These are phyloP conservation scores for Albula glossodonta DNA, from an alignment of 2,113 vertebrate species.

Conservation along the genomic window DNA sequence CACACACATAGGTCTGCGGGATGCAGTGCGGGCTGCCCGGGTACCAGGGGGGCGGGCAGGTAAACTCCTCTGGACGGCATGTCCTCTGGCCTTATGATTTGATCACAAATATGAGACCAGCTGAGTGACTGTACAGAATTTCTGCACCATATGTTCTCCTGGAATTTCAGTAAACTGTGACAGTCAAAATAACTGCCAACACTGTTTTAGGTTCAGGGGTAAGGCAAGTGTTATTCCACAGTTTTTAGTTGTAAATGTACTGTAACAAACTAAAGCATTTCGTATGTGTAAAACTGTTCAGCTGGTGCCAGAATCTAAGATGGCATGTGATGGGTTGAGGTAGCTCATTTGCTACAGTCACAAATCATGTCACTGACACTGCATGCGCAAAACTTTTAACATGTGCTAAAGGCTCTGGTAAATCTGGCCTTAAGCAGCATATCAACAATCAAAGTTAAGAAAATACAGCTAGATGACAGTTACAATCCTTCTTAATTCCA, in stretches of 20 bases:
- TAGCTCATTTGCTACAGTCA: too few relatives aligned
- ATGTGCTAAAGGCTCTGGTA: too few relatives aligned
- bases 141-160: too few relatives aligned
- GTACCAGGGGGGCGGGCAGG: slow-evolving; percentile 77
- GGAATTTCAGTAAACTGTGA: background rate
- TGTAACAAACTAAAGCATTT: background rate
- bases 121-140: background rate
- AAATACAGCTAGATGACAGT: background rate
- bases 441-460: background rate
- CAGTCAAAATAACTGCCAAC: background rate
- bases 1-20: slow-evolving; percentile 79
- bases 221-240: too few relatives aligned
- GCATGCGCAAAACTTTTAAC: too few relatives aligned
- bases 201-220: background rate
- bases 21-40: slow-evolving; percentile 71
- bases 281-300: too few relatives aligned
- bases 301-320: too few relatives aligned
- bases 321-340: too few relatives aligned
- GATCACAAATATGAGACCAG: background rate
- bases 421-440: background rate
- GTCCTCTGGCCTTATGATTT: slow-evolving; percentile 62
- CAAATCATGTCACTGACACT: too few relatives aligned
- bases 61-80: slow-evolving; percentile 84
- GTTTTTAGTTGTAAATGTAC: too few relatives aligned
- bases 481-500: background rate